A percentile compares a stretch with the other conserved stretches of the same genome.
These are phyloP conservation scores for Phasia obesa DNA, from an alignment of 2,888 invertebrate species.

Conservation along the genomic window DNA sequence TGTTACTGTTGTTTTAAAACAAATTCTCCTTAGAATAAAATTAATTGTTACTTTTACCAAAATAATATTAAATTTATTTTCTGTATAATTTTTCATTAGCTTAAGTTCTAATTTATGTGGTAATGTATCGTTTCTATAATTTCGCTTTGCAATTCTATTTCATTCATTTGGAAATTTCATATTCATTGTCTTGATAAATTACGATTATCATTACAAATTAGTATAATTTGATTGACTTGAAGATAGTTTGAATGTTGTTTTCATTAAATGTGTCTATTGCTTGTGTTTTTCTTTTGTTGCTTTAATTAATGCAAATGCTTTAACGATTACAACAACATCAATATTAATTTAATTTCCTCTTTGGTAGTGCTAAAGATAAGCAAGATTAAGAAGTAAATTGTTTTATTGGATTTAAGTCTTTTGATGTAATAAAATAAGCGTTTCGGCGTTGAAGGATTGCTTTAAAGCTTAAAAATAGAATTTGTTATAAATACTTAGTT, in stretches of 20 bases:
- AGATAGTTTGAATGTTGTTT: slow-evolving; percentile 36
- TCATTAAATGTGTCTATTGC: slow-evolving; percentile 24
- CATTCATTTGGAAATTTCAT: slow-evolving; percentile 33
- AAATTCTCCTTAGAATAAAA: neutral
- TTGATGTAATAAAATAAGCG: too few species aligned
- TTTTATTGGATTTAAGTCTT: neutral
- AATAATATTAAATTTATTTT: neutral
- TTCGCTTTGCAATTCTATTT: slow-evolving; percentile 3
- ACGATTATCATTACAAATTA: slow-evolving; percentile 63
- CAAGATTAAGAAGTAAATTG: neutral
- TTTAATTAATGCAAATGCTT: slow-evolving; percentile 30
- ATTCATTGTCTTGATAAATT: slow-evolving; percentile 61
- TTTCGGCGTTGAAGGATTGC: too few species aligned
- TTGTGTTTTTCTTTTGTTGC: neutral
- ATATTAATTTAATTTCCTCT: slow-evolving; percentile 13
- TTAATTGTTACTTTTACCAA: neutral
- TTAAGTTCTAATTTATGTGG: neutral
- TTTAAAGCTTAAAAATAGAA: too few species aligned
- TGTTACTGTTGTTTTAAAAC: neutral
- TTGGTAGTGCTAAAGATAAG: slow-evolving; percentile 19
- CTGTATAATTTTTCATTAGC: neutral
- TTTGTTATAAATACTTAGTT: too few species aligned
- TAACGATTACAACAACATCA: neutral
- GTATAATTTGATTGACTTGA: slow-evolving; percentile 53
- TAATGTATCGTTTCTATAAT: neutral